Conservation (phyloP, 2,113 vertebrate genomes). For the Phaethornis superciliosus region DNA sequence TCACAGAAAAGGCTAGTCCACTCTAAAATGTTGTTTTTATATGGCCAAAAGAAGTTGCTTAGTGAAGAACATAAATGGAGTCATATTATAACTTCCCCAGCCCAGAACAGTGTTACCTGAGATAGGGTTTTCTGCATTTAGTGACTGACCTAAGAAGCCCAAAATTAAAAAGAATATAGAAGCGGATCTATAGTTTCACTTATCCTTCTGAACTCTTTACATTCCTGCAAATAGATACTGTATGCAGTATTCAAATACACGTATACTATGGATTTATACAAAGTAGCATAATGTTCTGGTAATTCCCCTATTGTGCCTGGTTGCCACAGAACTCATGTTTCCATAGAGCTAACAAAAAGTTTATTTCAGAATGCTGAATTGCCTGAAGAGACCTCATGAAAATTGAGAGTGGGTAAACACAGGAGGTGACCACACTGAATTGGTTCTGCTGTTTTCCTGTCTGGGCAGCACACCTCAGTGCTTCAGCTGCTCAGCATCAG, state of each 20-base stretch:
- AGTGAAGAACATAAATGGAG: not conserved
- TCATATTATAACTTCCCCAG: not conserved
- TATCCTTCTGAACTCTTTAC: not conserved
- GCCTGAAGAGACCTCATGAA: not conserved
- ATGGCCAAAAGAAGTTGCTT: not conserved
- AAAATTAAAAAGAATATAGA: not conserved
- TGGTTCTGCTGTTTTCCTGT: not conserved
- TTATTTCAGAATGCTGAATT: not conserved
- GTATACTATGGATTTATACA: not conserved
- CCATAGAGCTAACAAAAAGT: not conserved
- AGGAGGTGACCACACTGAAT: not conserved
- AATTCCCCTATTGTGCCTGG: not conserved
- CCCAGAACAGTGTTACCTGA: not conserved
- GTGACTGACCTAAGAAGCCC: not conserved
- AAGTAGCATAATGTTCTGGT: not conserved
- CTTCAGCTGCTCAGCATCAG: not conserved
- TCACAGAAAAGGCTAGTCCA: not conserved
- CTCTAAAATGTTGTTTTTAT: too few species aligned
- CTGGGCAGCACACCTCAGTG: not conserved
- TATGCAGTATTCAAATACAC: not conserved
- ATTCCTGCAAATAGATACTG: not conserved
- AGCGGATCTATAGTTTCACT: not conserved
- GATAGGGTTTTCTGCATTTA: not conserved
- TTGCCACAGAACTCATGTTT: not conserved
- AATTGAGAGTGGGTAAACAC: not conserved